These are phyloP conservation scores for Drosophila kepulauana DNA, from an alignment of 1,140 invertebrate genomes.

Conservation along the genomic window DNA sequence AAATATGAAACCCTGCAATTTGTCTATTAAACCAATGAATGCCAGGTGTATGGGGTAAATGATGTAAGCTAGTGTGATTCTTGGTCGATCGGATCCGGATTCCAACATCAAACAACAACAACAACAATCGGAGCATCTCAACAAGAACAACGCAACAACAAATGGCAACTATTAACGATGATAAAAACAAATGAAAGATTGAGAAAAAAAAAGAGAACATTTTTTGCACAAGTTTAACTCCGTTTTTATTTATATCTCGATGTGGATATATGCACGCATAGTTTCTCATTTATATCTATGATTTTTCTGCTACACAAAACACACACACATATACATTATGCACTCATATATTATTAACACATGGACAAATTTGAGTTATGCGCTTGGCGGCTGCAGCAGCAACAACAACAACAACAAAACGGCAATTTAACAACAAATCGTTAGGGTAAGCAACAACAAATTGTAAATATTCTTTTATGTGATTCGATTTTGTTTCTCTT, in stretches of 20 bases:
- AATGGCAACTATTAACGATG: slow-evolving; percentile 44
- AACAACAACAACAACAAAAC: neutral
- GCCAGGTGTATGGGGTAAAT: slow-evolving; percentile 20
- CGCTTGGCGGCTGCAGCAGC: slow-evolving; percentile 16
- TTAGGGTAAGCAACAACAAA: slow-evolving; percentile 13
- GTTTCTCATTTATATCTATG: slow-evolving; percentile 42
- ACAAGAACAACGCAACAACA: slow-evolving; percentile 42
- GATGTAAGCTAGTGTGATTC: slow-evolving; percentile 33
- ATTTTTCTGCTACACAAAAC: slow-evolving; percentile 28
- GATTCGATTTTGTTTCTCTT: neutral
- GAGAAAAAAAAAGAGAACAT: slow-evolving; percentile 1
- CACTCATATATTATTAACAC: neutral
- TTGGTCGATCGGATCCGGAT: slow-evolving; percentile 10
- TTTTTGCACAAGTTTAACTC: slow-evolving; percentile 38
- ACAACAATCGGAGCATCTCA: neutral
- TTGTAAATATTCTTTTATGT: neutral
- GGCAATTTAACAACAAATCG: slow-evolving; percentile 10
- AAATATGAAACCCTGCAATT: neutral
- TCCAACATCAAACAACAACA: slow-evolving; percentile 3
- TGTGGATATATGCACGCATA: neutral
- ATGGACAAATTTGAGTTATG: slow-evolving; percentile 13
- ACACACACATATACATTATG: slow-evolving; percentile 8
- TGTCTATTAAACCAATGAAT: slow-evolving; percentile 5
- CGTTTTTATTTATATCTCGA: slow-evolving; percentile 30
- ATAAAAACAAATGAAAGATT: neutral